Conservation (phyloP, 2,888 invertebrate species). For the Cryptus armator region DNA sequence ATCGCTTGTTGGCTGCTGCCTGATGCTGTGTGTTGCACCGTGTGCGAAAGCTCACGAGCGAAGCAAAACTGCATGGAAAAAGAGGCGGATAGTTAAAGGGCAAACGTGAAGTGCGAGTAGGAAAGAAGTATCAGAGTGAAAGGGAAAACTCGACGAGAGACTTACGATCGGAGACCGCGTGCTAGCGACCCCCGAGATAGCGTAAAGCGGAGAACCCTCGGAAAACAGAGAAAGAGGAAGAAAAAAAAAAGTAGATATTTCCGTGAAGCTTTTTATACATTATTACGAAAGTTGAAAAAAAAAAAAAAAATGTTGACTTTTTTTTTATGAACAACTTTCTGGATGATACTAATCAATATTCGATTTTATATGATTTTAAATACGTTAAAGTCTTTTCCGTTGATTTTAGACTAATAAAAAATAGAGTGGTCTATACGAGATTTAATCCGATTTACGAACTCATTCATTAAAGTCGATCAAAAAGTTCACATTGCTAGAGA, state of each 20-base stretch:
- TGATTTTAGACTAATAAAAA: too few species aligned
- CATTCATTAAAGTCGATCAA: too few species aligned
- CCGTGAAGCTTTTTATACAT: background rate
- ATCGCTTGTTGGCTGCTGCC: conserved; percentile 30
- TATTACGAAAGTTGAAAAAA: background rate
- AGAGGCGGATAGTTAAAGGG: conserved; percentile 47
- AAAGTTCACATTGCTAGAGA: too few species aligned
- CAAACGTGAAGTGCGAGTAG: conserved; percentile 46
- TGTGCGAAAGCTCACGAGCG: conserved; percentile 56
- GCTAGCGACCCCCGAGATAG: conserved; percentile 33
- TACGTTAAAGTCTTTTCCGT: too few species aligned
- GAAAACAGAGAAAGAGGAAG: conserved; percentile 58
- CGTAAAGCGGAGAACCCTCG: conserved; percentile 33
- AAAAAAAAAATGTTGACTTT: background rate
- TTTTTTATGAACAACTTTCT: too few species aligned
- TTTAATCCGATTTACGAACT: too few species aligned
- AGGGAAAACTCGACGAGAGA: conserved; percentile 62
- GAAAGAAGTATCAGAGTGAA: conserved; percentile 60
- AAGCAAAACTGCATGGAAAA: conserved; percentile 48
- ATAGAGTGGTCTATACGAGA: too few species aligned
- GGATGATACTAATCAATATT: too few species aligned
- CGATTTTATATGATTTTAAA: too few species aligned
- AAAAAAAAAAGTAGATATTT: conserved; percentile 61
- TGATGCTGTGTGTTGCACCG: conserved; percentile 19
- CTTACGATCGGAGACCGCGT: conserved; percentile 58